Conservation (phyloP, 2,888 invertebrate genomes). For the Drosophila longiperda region DNA sequence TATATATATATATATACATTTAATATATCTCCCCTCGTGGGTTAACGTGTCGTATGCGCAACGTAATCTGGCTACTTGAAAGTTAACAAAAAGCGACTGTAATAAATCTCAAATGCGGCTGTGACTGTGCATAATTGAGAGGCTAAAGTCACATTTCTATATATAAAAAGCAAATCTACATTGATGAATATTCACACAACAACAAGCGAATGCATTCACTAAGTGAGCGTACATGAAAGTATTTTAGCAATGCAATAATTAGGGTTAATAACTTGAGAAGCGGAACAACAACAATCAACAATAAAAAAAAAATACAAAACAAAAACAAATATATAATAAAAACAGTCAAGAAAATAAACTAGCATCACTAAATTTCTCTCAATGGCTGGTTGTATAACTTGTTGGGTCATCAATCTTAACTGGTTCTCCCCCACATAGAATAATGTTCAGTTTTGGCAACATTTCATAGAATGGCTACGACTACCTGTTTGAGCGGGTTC, state of each 20-base stretch:
- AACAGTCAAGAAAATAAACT: constrained; percentile 6
- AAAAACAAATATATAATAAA: background rate
- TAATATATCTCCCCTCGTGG: constrained; percentile 12
- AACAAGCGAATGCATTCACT: constrained; percentile 8
- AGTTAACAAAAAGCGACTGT: constrained; percentile 36
- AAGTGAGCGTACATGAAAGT: constrained; percentile 19
- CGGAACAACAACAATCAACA: constrained; percentile 5
- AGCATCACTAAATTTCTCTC: constrained; percentile 19
- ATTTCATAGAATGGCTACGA: constrained; percentile 15
- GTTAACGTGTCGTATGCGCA: constrained; percentile 60
- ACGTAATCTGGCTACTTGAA: constrained; percentile 41
- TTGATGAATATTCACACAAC: constrained; percentile 27
- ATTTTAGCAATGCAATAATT: constrained; percentile 52
- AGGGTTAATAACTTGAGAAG: constrained; percentile 41
- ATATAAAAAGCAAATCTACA: background rate
- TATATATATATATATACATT: constrained; percentile 28
- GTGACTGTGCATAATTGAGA: constrained; percentile 34
- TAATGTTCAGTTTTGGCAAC: constrained; percentile 7
- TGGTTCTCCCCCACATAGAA: constrained; percentile 17
- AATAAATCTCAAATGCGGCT: constrained; percentile 25
- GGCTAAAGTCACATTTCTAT: constrained; percentile 20
- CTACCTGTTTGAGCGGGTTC: constrained; percentile 35
- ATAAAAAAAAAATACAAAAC: constrained; percentile 13
- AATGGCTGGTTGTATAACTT: constrained; percentile 21
- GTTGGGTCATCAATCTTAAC: constrained; percentile 2